phyloP scores from a whole-genome alignment of 1,140 invertebrate species.

The Drosophila baimaii region DNA sequence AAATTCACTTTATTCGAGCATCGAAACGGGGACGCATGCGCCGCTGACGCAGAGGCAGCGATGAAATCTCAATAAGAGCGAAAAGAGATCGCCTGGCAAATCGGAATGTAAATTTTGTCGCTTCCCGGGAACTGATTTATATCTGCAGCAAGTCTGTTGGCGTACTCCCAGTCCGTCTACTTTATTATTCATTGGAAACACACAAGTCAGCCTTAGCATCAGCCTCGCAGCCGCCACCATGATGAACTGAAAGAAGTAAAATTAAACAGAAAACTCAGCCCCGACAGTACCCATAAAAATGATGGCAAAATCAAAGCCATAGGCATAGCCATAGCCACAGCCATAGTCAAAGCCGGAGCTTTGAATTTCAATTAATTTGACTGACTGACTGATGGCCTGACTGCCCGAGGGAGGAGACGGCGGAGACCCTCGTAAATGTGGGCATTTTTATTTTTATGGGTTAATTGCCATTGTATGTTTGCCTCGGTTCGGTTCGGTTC shows the following conservation, averaged over 20 bases:
- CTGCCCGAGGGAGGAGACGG: conserved; percentile 24
- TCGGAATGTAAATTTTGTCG: conserved; percentile 80
- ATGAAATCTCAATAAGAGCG: conserved; percentile 77
- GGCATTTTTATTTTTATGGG: conserved; percentile 78
- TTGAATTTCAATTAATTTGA: conserved; percentile 81
- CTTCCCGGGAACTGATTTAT: conserved; percentile 81
- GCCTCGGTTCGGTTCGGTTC: conserved; percentile 19
- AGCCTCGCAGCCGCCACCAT: conserved; percentile 2
- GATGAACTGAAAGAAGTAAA: conserved; percentile 52
- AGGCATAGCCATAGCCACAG: conserved; percentile 16
- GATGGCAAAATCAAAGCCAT: conserved; percentile 60
- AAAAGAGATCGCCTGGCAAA: conserved; percentile 57
- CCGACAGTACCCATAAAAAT: conserved; percentile 61
- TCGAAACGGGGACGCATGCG: conserved; percentile 62
- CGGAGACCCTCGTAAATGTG: conserved; percentile 63
- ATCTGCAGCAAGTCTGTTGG: conserved; percentile 54
- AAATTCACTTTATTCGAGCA: conserved; percentile 51
- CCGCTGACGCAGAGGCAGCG: conserved; percentile 69
- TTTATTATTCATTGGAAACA: conserved; percentile 81
- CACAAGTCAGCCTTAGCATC: conserved; percentile 45
- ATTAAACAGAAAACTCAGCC: conserved; percentile 65
- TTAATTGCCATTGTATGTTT: conserved; percentile 77
- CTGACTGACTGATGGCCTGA: conserved; percentile 34
- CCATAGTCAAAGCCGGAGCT: conserved; percentile 38
- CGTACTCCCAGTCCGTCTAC: conserved; percentile 48